These are phyloP conservation scores for Trachemys scripta DNA, from an alignment of 2,113 vertebrate genomes.

Conservation along the genomic window DNA sequence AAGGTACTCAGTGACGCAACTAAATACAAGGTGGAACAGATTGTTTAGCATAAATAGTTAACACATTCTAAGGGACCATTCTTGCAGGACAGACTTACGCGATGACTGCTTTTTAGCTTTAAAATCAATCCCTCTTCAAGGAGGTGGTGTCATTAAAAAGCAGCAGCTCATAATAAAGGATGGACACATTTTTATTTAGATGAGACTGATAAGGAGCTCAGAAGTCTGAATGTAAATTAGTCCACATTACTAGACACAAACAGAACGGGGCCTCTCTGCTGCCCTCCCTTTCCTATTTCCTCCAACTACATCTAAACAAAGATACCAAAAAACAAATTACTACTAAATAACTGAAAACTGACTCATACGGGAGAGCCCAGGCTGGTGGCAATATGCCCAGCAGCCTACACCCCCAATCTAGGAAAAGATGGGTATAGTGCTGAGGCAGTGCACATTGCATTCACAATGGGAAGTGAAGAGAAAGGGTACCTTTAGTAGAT, in stretches of 20 bases:
- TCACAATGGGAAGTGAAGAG: background rate
- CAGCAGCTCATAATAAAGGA: background rate
- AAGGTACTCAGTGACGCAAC: background rate
- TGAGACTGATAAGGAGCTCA: background rate
- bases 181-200: background rate
- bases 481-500: accelerated
- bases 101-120: background rate
- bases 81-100: background rate
- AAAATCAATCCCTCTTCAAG: background rate
- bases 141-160: background rate
- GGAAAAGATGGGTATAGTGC: accelerated
- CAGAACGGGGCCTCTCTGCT: background rate
- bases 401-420: accelerated
- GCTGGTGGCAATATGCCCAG: background rate
- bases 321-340: background rate
- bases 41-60: background rate
- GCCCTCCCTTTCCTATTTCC: background rate
- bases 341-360: background rate
- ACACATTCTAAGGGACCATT: background rate
- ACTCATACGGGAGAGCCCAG: background rate
- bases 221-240: background rate
- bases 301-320: background rate
- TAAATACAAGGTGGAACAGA: background rate
- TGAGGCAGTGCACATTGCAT: accelerated
- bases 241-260: background rate